These are phyloP conservation scores for Chrysomela aeneicollis DNA, from an alignment of 2,888 invertebrate genomes.

Conservation along the genomic window DNA sequence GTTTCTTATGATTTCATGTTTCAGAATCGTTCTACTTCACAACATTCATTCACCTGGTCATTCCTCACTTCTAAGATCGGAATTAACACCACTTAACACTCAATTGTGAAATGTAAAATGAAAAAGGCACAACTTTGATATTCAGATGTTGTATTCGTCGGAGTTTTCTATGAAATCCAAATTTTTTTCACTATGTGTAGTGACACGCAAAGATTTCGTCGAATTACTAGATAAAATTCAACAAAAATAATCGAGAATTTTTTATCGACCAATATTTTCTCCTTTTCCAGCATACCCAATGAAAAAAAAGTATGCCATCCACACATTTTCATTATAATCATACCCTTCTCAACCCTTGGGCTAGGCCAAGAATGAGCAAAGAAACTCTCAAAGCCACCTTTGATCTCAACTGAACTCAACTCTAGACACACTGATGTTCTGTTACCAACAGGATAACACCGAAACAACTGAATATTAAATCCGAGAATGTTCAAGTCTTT, in stretches of 20 bases:
- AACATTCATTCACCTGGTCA: no score
- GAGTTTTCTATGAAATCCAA: no score
- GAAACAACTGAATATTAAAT: slow-evolving; percentile 28
- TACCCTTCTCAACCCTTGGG: slow-evolving; percentile 8
- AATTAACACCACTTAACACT: no score
- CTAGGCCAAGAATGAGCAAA: slow-evolving; percentile 28
- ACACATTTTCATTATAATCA: neutral
- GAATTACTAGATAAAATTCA: no score
- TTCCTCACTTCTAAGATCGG: no score
- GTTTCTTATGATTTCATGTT: no score
- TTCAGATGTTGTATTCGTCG: no score
- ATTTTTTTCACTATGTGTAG: no score
- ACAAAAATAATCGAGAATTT: neutral
- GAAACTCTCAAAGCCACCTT: slow-evolving; percentile 42
- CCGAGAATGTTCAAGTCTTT: slow-evolving; percentile 25
- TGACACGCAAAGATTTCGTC: no score
- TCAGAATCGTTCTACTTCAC: no score
- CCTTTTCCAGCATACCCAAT: neutral
- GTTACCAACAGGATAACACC: slow-evolving; percentile 2
- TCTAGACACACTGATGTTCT: slow-evolving; percentile 17
- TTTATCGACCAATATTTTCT: neutral
- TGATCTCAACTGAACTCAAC: slow-evolving; percentile 41
- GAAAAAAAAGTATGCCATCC: neutral
- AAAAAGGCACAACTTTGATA: no score
- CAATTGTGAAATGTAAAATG: no score